Percentiles rank a stretch among this genome's conserved stretches.
Evolutionary conservation across 2,888 invertebrate species (phyloP).

Genomic region (Drosophila meridionalis): DNA sequence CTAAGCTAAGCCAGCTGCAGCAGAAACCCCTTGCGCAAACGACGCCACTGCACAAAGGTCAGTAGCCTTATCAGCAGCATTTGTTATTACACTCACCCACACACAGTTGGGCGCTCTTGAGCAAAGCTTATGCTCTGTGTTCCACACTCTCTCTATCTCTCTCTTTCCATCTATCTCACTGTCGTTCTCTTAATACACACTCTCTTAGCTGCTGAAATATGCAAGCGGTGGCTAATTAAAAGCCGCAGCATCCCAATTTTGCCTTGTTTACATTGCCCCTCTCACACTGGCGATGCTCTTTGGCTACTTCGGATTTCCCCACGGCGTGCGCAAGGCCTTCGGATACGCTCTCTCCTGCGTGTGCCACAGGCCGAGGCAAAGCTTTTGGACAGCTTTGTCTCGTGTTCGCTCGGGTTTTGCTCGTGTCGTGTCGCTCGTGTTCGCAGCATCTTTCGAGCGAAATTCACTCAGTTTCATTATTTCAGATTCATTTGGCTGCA

Average conservation of each 20-base stretch:
- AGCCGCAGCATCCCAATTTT: slow-evolving; percentile 56
- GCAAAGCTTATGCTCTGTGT: slow-evolving; percentile 12
- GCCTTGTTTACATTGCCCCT: slow-evolving; percentile 76
- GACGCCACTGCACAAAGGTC: slow-evolving; percentile 76
- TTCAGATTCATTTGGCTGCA: slow-evolving; percentile 81
- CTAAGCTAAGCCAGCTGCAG: slow-evolving; percentile 35
- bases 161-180: neutral
- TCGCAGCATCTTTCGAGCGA: slow-evolving; percentile 78
- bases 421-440: slow-evolving; percentile 10
- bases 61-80: slow-evolving; percentile 75
- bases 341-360: slow-evolving; percentile 6
- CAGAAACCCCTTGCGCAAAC: slow-evolving; percentile 27
- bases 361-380: slow-evolving; percentile 52
- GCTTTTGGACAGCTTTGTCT: slow-evolving; percentile 33
- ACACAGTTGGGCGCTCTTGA: slow-evolving; percentile 27
- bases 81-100: slow-evolving; percentile 49
- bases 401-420: slow-evolving; percentile 3
- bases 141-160: neutral
- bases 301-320: slow-evolving; percentile 36
- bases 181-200: slow-evolving; percentile 10
- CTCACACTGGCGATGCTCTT: slow-evolving; percentile 31
- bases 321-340: slow-evolving; percentile 23
- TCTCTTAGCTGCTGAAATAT: slow-evolving; percentile 57
- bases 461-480: slow-evolving; percentile 48
- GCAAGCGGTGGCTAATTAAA: slow-evolving; percentile 84